Base-by-base conservation (phyloP, 2,797 vertebrate species). In the Scolopax rusticola region DNA sequence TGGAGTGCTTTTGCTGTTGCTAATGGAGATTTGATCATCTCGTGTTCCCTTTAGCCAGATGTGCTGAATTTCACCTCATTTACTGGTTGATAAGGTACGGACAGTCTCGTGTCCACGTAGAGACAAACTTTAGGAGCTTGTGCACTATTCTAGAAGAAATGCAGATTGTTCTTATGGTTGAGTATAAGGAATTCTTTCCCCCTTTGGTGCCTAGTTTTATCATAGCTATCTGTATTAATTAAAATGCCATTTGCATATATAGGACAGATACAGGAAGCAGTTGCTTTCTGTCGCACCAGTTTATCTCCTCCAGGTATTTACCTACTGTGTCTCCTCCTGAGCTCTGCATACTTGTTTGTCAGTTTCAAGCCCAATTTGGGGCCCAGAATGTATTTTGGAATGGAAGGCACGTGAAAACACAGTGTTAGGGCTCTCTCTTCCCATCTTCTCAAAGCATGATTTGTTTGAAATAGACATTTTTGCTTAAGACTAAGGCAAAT, bases 191-290 rank as follows among this genome's bases (percentile, higher is more conserved):
- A 32, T 48, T 59, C 32, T 65, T 71, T 38, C 25, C 24, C 41
- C 27, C 2, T 50, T 32, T 11, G 17, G 41, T 36, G 30, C 38
- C 4, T 14, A 12, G 5, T 27, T 75, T 43, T 28, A 24, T 48
- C 47, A 48, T 48, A 48, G 47, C 23, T 48, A 48, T 48, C 47
- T 48, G 47, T 48, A 48, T 48, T 48, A 48, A 48, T 48, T 48
- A 48, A 48, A 48, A 48, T 48, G 16, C 30, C 13, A 3, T 30
- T 63, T 47, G 33, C 23, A 2, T 13, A 0, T 3, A 0, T 21
- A 36, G 38, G n/a, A n/a, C 40, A 67, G 68, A 38, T 9, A 59
- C 0, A 0, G 20, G 23, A 67, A 60, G 47, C 47, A 9, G 45
- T 12, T 40, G 28, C 0, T 1, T 78, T n/a, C 21, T 61, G 67